Base-by-base conservation (phyloP, 1,140 invertebrate species). In the Ostrea edulis region DNA sequence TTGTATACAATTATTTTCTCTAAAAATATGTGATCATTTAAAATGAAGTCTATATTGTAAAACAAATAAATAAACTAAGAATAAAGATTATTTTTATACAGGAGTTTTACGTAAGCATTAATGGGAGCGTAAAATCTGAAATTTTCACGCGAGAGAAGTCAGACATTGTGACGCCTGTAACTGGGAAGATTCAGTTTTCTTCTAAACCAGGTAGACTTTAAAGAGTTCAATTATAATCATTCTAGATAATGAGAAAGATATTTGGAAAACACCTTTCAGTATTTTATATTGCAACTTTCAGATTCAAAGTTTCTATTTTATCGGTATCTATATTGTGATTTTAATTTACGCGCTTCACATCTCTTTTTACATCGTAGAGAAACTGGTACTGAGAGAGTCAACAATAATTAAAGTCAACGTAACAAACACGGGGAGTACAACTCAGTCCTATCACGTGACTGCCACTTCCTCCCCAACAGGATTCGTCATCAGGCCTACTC, bases 31-130 rank as follows among this genome's bases (percentile, higher is more conserved):
- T n/a, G n/a, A n/a, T 44, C 35, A 44, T 44, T 44, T 5, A 44
- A 44, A 44, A 44, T 44, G 35, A 44, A 44, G 35, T 44, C 1
- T 44, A 44, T 44, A 2, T 44, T 44, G 35, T 44, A 44, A 44
- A 44, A 44, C 1, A 44, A 44, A 44, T 44, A 5, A 44, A 44
- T 44, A 44, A 44, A 44, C 35, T 44, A 9, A 44, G 14, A n/a
- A 44, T 14, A 44, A 0, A 20, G 17, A 52, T 0, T 81, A 14
- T 81, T 11, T 83, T 54, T 83, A 8, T 35, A 44, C 35, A 83
- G 82, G 82, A 83, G 17, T 83, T 83, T 25, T 83, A 52, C 25
- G 82, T 83, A 11, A 83, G 44, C n/a, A 83, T 83, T 52, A 54
- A 83, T 52, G 82, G 82, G 9, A 52, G n/a, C 17, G n/a, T 52